A percentile compares a stretch with the other conserved stretches of the same genome.
Conservation (phyloP, 2,113 vertebrate genomes). For the Bubalus kerabau region DNA sequence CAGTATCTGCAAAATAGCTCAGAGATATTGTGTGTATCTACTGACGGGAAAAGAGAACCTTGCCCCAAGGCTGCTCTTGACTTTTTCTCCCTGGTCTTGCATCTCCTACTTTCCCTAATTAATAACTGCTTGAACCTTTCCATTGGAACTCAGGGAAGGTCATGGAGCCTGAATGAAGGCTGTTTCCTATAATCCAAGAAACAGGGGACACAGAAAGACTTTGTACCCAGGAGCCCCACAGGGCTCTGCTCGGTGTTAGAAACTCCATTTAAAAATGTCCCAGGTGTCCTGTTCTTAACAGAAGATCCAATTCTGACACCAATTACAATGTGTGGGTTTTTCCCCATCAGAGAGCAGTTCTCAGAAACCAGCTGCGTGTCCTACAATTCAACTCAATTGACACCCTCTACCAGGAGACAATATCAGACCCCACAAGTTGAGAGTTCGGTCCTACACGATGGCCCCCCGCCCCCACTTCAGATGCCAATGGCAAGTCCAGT, state of each 20-base stretch:
- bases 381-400: neutral
- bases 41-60: neutral
- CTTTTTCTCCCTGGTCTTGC: neutral
- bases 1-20: neutral
- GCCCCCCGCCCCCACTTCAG: neutral
- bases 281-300: neutral
- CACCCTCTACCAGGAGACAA: no score
- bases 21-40: neutral
- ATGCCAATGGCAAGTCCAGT: neutral
- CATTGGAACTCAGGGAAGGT: neutral
- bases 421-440: neutral
- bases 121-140: neutral
- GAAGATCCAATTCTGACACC: neutral
- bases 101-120: neutral
- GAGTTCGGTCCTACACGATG: neutral
- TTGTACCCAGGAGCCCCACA: neutral
- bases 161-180: neutral
- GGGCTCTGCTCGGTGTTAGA: neutral
- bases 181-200: neutral
- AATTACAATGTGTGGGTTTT: neutral
- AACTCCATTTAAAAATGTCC: neutral
- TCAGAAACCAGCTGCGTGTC: neutral
- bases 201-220: neutral
- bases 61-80: neutral
- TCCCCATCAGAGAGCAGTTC: accelerated